These are phyloP conservation scores for Glaucomys volans DNA, from an alignment of 2,113 vertebrate genomes.

Conservation along the genomic window DNA sequence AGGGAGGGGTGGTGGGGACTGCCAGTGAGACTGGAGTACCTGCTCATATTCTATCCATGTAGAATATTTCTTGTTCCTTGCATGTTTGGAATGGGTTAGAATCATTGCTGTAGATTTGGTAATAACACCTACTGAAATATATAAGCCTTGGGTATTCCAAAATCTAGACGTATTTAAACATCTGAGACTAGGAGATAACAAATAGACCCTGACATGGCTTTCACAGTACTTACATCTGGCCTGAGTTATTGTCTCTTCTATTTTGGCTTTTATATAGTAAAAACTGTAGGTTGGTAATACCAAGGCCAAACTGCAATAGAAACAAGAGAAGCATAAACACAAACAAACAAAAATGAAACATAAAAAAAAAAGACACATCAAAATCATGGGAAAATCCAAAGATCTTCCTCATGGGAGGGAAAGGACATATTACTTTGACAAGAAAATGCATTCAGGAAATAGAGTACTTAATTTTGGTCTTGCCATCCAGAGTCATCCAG, in stretches of 20 bases:
- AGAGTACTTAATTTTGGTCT: constrained; percentile 49
- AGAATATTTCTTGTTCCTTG: constrained; percentile 89
- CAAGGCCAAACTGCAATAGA: constrained; percentile 95
- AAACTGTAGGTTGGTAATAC: constrained; percentile 98
- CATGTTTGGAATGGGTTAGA: constrained; percentile 85
- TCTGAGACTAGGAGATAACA: constrained; percentile 57
- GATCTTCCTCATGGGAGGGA: constrained; percentile 68
- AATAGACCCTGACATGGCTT: constrained; percentile 72
- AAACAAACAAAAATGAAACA: constrained; percentile 80
- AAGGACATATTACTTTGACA: constrained; percentile 66
- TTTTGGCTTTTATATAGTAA: constrained; percentile 97
- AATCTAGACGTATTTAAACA: constrained; percentile 69
- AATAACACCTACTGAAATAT: constrained; percentile 80
- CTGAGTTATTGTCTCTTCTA: constrained; percentile 94
- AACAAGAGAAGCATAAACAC: constrained; percentile 84
- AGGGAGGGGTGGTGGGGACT: constrained; percentile 63
- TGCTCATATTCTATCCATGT: constrained; percentile 89
- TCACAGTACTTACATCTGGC: constrained; percentile 94
- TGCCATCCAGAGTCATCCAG: neutral
- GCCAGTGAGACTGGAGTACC: constrained; percentile 78
- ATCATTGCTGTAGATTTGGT: constrained; percentile 88
- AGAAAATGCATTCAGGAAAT: constrained; percentile 61
- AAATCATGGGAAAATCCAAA: constrained; percentile 62
- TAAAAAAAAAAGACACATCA: constrained; percentile 71
- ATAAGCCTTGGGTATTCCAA: constrained; percentile 81